Evolutionary conservation across 1,140 invertebrate species (phyloP).

Genomic region (Heliconius congener): DNA sequence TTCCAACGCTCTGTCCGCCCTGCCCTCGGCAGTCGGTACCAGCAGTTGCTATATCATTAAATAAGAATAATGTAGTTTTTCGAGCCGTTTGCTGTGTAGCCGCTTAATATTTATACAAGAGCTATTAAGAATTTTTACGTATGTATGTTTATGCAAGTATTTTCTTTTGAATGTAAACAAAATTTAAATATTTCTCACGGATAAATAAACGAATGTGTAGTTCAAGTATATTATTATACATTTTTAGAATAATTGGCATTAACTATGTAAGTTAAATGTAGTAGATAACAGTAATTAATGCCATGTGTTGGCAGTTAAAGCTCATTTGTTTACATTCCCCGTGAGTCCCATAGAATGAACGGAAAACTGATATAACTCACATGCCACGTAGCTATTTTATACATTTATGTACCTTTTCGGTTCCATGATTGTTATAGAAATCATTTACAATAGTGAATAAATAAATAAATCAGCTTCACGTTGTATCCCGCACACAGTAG

Average conservation of each 20-base stretch:
- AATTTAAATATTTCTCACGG: background rate
- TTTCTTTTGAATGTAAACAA: slow-evolving; percentile 16
- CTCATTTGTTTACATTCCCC: slow-evolving; percentile 6
- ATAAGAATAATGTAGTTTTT: slow-evolving; percentile 42
- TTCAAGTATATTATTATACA: background rate
- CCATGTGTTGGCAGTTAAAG: background rate
- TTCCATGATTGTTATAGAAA: background rate
- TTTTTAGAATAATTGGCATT: background rate
- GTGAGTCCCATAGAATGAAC: background rate
- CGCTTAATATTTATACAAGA: slow-evolving; percentile 54
- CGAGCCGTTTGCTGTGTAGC: slow-evolving; percentile 55
- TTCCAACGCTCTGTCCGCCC: slow-evolving; percentile 42
- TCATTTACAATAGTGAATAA: no score
- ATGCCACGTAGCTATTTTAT: background rate
- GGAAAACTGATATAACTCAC: slow-evolving; percentile 8
- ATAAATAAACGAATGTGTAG: background rate
- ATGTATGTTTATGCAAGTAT: slow-evolving; percentile 1
- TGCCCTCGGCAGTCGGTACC: slow-evolving; percentile 40
- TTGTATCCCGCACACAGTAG: no score
- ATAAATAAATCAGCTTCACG: no score
- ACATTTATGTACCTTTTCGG: background rate
- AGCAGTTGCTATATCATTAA: slow-evolving; percentile 46
- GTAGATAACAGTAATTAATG: background rate
- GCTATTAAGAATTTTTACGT: slow-evolving; percentile 29
- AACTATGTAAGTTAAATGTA: background rate